phyloP scores from a whole-genome alignment of 2,888 invertebrate species.

The Nipponacmea schrenckii region DNA sequence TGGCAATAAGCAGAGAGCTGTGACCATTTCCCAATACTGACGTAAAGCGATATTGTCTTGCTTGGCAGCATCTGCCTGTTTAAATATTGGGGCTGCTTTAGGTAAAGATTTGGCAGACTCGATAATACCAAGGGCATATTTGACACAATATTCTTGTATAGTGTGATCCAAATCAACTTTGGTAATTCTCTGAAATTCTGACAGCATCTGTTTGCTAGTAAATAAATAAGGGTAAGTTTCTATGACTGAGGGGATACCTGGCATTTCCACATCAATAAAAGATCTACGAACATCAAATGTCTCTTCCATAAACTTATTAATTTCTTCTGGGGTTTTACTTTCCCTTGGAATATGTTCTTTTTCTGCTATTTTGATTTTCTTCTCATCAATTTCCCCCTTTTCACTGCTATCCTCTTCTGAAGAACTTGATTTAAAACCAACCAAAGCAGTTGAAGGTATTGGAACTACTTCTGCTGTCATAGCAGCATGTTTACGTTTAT shows the following conservation, averaged over 20 bases:
- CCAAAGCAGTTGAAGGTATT: constrained; percentile 45
- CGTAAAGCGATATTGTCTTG: constrained; percentile 54
- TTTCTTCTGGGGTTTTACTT: constrained; percentile 47
- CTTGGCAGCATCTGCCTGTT: constrained; percentile 54
- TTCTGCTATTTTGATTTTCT: constrained; percentile 26
- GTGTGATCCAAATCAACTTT: constrained; percentile 59
- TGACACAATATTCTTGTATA: constrained; percentile 59
- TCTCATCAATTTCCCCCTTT: constrained; percentile 27
- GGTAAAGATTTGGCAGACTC: constrained; percentile 47
- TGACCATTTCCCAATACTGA: constrained; percentile 64
- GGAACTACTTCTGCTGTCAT: constrained; percentile 56
- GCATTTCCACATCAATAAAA: constrained; percentile 57
- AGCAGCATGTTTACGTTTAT: constrained; percentile 50
- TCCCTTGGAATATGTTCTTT: constrained; percentile 25
- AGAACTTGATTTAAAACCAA: constrained; percentile 19
- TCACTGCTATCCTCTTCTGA: constrained; percentile 18
- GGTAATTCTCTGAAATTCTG: constrained; percentile 57
- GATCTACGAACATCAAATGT: constrained; percentile 55
- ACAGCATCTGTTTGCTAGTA: constrained; percentile 53
- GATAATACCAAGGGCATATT: constrained; percentile 53
- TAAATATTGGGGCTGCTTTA: constrained; percentile 50
- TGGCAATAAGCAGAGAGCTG: constrained; percentile 56
- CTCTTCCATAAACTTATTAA: constrained; percentile 53
- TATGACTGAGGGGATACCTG: constrained; percentile 52
- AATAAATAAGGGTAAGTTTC: constrained; percentile 56